These are phyloP conservation scores for Branchellion lobata DNA, from an alignment of 2,888 invertebrate genomes.

Conservation along the genomic window DNA sequence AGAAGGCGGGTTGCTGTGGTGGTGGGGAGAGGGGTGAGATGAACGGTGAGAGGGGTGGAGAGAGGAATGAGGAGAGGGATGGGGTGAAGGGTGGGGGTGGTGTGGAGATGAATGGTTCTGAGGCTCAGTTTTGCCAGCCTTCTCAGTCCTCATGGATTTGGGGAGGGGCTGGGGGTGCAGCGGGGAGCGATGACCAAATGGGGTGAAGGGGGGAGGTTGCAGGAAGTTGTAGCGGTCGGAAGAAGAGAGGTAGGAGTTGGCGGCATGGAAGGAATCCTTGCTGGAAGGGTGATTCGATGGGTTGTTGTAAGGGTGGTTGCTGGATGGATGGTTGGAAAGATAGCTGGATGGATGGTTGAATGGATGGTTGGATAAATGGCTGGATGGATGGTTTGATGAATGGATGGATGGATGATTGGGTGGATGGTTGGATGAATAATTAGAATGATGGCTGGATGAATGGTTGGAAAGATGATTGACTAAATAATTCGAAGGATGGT, in stretches of 20 bases:
- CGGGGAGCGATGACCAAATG: slow-evolving; percentile 1
- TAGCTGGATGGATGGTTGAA: background rate
- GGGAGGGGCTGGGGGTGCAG: background rate
- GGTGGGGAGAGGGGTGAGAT: background rate
- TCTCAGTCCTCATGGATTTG: background rate
- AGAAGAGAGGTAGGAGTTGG: background rate
- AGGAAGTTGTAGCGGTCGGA: background rate
- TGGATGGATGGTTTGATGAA: too few species aligned
- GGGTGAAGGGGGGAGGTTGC: background rate
- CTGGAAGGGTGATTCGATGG: slow-evolving; percentile 2
- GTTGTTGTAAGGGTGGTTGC: background rate
- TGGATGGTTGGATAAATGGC: too few species aligned
- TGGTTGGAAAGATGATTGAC: too few species aligned
- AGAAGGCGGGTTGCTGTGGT: slow-evolving; percentile 16
- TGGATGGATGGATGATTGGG: too few species aligned
- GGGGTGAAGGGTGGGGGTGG: background rate
- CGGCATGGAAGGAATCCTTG: background rate
- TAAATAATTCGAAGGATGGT: too few species aligned
- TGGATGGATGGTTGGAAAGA: background rate
- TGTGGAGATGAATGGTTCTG: too few species aligned
- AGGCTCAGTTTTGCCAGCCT: background rate
- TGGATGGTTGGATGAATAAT: background rate
- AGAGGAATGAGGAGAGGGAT: slow-evolving; percentile 2
- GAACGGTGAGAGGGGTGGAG: slow-evolving; percentile 13
- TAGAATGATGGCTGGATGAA: background rate